These are phyloP conservation scores for Autographa gamma DNA, from an alignment of 2,888 invertebrate species.

Conservation along the genomic window DNA sequence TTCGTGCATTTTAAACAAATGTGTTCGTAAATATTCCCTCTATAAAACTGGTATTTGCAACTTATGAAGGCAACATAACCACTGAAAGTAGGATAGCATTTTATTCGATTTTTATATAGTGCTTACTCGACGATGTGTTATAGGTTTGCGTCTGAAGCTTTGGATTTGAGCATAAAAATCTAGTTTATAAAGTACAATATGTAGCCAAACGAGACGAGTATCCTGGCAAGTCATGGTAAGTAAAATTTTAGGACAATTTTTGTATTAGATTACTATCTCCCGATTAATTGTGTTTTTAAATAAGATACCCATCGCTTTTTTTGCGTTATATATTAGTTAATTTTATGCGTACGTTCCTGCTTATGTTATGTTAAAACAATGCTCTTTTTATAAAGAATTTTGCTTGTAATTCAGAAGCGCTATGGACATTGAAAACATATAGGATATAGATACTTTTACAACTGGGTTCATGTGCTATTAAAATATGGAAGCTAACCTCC, in stretches of 20 bases:
- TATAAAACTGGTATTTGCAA: background rate
- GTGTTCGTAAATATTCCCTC: background rate
- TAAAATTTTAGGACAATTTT: too few relatives aligned
- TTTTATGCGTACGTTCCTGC: too few relatives aligned
- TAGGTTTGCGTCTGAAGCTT: background rate
- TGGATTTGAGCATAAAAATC: background rate
- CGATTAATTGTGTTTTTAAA: too few relatives aligned
- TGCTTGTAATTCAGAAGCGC: background rate
- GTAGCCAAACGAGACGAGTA: background rate
- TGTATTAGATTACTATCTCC: too few relatives aligned
- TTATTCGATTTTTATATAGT: conserved; percentile 5
- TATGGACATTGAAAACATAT: background rate
- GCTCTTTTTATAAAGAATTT: too few relatives aligned
- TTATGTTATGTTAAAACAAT: too few relatives aligned
- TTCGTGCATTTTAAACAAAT: too few relatives aligned
- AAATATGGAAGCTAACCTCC: conserved; percentile 2
- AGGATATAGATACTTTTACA: too few relatives aligned
- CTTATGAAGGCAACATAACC: background rate
- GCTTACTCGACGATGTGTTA: background rate
- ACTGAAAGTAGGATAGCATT: conserved; percentile 29
- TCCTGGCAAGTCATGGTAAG: background rate
- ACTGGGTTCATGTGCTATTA: background rate
- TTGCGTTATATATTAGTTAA: too few relatives aligned
- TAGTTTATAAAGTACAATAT: conserved; percentile 7
- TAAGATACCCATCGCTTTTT: too few relatives aligned